These are phyloP conservation scores for Neotoma lepida DNA, from an alignment of 2,113 vertebrate species.

Conservation along the genomic window DNA sequence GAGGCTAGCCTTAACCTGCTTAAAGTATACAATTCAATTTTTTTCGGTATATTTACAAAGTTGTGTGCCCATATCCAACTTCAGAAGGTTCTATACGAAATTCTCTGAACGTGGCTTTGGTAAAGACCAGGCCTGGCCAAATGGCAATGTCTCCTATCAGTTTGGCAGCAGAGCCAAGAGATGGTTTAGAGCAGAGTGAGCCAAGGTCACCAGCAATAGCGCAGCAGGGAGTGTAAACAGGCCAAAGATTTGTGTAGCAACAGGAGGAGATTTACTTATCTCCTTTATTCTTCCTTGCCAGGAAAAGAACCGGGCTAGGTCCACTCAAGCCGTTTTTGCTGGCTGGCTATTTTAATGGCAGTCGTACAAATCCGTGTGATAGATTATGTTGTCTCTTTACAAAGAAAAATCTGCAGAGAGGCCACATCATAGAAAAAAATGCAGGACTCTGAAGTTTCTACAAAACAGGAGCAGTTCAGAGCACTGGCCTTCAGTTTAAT, in stretches of 20 bases:
- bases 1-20: neutral
- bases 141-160: neutral
- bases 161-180: neutral
- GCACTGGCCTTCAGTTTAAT: fast-evolving
- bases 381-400: neutral
- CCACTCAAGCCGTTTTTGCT: neutral
- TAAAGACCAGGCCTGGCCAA: neutral
- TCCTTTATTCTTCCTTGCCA: neutral
- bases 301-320: neutral
- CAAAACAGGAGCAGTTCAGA: neutral
- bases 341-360: neutral
- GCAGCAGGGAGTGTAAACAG: fast-evolving
- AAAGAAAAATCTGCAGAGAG: neutral
- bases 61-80: neutral
- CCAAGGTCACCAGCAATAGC: neutral
- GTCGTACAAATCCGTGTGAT: neutral
- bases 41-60: neutral
- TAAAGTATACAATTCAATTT: neutral
- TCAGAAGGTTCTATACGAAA: neutral
- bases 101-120: neutral
- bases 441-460: neutral
- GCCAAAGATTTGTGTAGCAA: neutral
- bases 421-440: neutral
- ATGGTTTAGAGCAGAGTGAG: neutral
- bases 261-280: too few species aligned